Conservation (phyloP, 2,113 vertebrate genomes). For the Lasiurus borealis region DNA sequence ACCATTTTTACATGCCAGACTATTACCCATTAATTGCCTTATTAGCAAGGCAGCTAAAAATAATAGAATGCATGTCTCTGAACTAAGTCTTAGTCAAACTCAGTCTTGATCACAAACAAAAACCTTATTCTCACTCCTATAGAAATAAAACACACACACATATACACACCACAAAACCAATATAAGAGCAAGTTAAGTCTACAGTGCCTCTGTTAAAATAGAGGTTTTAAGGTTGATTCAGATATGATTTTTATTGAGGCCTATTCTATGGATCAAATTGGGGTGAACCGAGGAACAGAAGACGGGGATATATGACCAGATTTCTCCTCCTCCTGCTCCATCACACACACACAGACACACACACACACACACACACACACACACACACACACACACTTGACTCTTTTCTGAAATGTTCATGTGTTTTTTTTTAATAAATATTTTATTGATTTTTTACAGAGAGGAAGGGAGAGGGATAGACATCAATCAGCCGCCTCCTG, state of each 20-base stretch:
- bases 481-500: too few relatives aligned
- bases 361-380: neutral
- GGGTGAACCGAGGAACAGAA: neutral
- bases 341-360: neutral
- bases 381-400: neutral
- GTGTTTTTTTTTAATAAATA: too few relatives aligned
- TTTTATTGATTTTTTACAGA: too few relatives aligned
- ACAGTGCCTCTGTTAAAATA: neutral
- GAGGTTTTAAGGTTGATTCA: neutral
- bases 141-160: neutral
- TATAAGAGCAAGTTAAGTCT: conserved; percentile 15
- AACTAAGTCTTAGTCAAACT: neutral
- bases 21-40: neutral
- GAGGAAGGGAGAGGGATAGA: too few relatives aligned
- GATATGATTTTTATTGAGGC: neutral
- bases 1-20: neutral
- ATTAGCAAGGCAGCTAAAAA: neutral
- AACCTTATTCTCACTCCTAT: neutral
- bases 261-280: neutral
- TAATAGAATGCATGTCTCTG: neutral
- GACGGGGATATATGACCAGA: neutral
- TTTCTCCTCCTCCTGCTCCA: neutral
- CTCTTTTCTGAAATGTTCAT: neutral
- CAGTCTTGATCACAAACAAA: neutral
- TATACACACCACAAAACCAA: neutral